Conservation (phyloP, 2,113 vertebrate genomes). For the Scytalopus superciliaris region DNA sequence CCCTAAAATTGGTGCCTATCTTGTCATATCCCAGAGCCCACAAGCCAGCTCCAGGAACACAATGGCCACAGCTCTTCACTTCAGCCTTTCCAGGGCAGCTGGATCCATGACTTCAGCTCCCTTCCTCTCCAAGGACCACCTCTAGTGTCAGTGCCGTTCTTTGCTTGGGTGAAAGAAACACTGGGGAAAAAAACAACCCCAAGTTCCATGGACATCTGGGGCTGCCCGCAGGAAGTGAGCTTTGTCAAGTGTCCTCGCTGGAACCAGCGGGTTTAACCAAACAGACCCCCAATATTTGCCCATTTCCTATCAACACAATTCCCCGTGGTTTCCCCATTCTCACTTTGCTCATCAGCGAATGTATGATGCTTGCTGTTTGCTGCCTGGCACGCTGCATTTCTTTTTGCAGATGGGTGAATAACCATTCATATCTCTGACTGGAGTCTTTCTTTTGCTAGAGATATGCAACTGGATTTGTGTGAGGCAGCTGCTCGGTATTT, state of each 20-base stretch:
- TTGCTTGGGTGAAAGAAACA: background rate
- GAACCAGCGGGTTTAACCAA: background rate
- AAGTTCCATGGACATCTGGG: background rate
- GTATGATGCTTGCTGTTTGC: background rate
- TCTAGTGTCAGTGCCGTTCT: background rate
- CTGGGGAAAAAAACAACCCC: background rate
- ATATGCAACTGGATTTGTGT: background rate
- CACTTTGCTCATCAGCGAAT: background rate
- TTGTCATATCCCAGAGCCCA: background rate
- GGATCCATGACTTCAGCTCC: background rate
- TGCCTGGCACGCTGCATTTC: background rate
- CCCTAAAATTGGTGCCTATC: background rate
- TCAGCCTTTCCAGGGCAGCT: background rate
- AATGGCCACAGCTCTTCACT: background rate
- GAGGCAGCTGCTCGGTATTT: conserved; percentile 34
- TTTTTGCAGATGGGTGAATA: conserved; percentile 9
- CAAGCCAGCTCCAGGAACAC: background rate
- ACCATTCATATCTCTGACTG: conserved; percentile 45
- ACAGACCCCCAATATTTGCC: background rate
- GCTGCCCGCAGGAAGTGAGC: background rate
- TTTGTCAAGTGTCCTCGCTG: background rate
- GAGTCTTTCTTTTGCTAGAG: conserved; percentile 9
- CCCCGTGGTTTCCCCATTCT: background rate
- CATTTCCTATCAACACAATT: conserved; percentile 10
- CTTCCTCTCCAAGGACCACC: background rate